Conservation (phyloP, 2,888 invertebrate species). For the Elgonia sp. region DNA sequence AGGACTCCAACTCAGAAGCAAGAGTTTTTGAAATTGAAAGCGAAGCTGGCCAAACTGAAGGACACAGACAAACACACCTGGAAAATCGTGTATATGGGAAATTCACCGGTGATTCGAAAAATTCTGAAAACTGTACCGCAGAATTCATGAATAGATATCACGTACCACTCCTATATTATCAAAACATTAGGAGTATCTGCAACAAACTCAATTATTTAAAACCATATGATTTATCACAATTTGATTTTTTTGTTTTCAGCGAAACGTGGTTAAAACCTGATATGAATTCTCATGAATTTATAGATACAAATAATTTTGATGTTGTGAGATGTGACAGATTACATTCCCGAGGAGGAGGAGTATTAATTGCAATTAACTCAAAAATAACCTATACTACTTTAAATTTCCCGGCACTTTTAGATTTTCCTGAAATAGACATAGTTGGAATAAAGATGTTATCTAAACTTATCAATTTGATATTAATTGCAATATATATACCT, state of each 20-base stretch:
- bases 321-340: neutral
- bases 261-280: conserved; percentile 14
- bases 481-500: neutral
- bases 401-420: neutral
- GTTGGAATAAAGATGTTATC: neutral
- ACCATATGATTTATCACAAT: too few relatives aligned
- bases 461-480: neutral
- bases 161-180: neutral
- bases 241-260: neutral
- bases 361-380: neutral
- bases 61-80: neutral
- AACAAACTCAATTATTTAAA: neutral
- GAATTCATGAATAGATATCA: too few relatives aligned
- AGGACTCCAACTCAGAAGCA: neutral
- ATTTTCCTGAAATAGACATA: neutral
- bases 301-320: neutral
- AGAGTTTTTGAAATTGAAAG: neutral
- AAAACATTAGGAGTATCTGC: neutral
- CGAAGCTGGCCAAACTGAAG: neutral
- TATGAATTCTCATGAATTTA: neutral
- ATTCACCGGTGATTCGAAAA: neutral
- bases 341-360: neutral
- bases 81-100: neutral
- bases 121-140: neutral
- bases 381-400: neutral